Evolutionary conservation across 2,797 vertebrate genomes (phyloP).

Genomic region (Hipposideros larvatus): DNA sequence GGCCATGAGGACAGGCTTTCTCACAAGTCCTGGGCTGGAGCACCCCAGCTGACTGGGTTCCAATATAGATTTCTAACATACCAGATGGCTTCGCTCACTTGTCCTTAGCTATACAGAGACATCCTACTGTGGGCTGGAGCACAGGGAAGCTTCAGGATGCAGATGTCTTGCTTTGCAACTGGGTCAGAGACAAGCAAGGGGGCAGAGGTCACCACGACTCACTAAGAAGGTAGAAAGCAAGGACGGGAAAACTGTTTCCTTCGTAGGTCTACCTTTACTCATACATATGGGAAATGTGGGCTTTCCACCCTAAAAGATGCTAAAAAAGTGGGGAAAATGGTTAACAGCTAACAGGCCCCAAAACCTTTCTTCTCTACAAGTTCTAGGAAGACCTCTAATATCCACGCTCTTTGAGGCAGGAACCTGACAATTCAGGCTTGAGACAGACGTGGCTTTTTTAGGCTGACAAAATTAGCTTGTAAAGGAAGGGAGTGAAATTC

Average conservation of each 20-base stretch:
- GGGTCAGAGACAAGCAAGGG: background rate
- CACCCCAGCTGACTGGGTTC: background rate
- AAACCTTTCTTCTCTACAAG: background rate
- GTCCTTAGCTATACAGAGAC: background rate
- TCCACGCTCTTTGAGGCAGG: background rate
- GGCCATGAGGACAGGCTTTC: background rate
- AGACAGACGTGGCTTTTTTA: slow-evolving; percentile 31
- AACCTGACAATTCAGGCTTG: background rate
- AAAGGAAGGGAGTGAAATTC: slow-evolving; percentile 21
- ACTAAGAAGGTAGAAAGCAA: background rate
- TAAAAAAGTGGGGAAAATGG: background rate
- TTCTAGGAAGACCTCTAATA: background rate
- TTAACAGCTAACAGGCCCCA: background rate
- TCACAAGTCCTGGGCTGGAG: background rate
- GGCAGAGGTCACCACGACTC: background rate
- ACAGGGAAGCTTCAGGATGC: background rate
- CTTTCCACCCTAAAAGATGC: background rate
- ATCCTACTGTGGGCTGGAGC: background rate
- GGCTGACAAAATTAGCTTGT: background rate
- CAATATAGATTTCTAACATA: background rate
- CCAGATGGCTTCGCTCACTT: slow-evolving; percentile 15
- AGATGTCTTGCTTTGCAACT: background rate
- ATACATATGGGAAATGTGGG: background rate
- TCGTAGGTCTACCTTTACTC: background rate
- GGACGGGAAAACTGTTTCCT: background rate